Evolutionary conservation across 2,888 invertebrate species (phyloP), one percentile per base, ranked within the genome.

Genomic region (Nowickia ferox): DNA sequence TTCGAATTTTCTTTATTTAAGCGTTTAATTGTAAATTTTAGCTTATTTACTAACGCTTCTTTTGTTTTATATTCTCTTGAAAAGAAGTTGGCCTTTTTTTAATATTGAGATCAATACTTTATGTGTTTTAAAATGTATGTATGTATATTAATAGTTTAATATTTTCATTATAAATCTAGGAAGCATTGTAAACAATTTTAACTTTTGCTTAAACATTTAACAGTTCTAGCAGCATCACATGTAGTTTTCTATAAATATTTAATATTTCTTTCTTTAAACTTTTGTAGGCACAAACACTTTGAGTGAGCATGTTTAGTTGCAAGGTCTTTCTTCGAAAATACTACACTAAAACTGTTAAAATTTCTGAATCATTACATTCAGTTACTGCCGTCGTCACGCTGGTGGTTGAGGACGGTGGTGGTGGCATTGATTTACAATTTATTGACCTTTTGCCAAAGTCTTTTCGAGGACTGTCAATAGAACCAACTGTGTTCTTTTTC

Each of bases 371-470:
- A 57, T 92, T 91, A 81, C 87, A 77, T 68, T 81, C 84, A 30
- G 81, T 53, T n/a, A 84, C 78, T 40, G 89, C 66, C 68, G 92
- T 90, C 38, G 80, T 88, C 59, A 87, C 65, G 6, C 91, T 71
- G 17, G 63, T 44, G n/a, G 68, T 46, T 19, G 85, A 63, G 42
- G 89, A 53, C 55, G 92, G 90, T 51, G 75, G 51, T 38, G 87
- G 65, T 8, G 92, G 92, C 88, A 93, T 90, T 77, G 93, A 91
- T 85, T 93, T 93, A 88, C 93, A 93, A 92, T 95, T 95, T 88
- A 95, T 95, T 92, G 95, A 95, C 92, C 96, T 95, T 94, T 96
- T 96, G 89, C 95, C 96, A 91, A 96, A 96, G 94, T 96, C 96
- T 94, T 96, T 96, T 87, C 95, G 94, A 48, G 94, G 93, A 90